Evolutionary conservation across 1,140 invertebrate genomes (phyloP), one percentile per base, ranked within the genome.

Genomic region (Maniola jurtina): DNA sequence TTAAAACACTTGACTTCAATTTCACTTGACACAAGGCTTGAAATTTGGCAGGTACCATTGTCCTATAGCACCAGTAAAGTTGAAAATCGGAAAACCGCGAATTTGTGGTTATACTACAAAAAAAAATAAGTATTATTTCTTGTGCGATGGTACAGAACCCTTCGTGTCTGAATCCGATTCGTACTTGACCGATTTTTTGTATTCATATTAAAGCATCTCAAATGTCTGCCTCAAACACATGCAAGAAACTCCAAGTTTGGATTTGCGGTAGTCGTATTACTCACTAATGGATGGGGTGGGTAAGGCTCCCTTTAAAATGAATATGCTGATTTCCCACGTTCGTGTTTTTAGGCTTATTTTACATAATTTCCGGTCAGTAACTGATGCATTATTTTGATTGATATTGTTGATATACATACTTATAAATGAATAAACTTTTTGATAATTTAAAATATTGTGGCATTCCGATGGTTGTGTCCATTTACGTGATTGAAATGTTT

Each of bases 331-430:
- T 83, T 82, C 73, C 73, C 76, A 82, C 79, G 74, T 82, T 75
- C 77, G 64, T 81, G 80, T 87, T 89, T 87, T 84, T 85, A 83
- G 77, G 78, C 75, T 75, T 87, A 81, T 80, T 89, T 89, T 85
- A 83, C 86, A 87, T 89, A 89, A 89, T 89, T 86, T 87, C 81
- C 83, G 82, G 82, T 80, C 83, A 81, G 80, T 80, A 80, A 76
- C 81, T 73, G 77, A 79, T 73, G 76, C 79, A 77, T 81, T 84
- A 84, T 80, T 83, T 84, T 80, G 79, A 84, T 83, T 80, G 79
- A 72, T 70, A 69, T 63, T 64, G 56, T 64, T 38, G 60, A 59
- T 61, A 16, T 60, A 61, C 47, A 55, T 38, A 66, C 33, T 38
- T 38, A 66, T 25, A 50, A 59, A 68, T 52, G 63, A 58, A 62